These are phyloP conservation scores for Troides oblongomaculatus DNA, from an alignment of 2,888 invertebrate genomes.

Conservation along the genomic window DNA sequence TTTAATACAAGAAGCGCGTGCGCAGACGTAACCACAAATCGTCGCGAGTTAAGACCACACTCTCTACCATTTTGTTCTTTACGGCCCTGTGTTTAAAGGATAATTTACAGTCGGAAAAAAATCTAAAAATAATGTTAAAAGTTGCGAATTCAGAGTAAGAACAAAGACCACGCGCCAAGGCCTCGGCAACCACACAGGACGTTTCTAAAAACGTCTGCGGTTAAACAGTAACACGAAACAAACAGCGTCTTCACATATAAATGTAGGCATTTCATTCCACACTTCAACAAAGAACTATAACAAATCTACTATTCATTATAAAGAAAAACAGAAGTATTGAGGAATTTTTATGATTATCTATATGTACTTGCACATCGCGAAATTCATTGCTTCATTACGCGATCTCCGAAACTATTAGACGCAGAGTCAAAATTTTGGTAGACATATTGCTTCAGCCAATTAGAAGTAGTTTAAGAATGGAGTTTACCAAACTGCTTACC, in stretches of 20 bases:
- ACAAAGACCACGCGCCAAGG: constrained; percentile 49
- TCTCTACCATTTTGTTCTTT: constrained; percentile 27
- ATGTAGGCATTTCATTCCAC: constrained; percentile 21
- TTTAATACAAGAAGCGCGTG: constrained; percentile 56
- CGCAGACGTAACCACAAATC: constrained; percentile 57
- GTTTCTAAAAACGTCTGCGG: constrained; percentile 48
- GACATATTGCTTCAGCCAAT: too few species aligned
- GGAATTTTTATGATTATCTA: too few species aligned
- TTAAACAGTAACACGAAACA: constrained; percentile 52
- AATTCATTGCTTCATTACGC: too few species aligned
- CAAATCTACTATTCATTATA: too few species aligned
- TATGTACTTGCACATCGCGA: too few species aligned
- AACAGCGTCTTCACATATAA: constrained; percentile 27
- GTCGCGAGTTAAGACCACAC: constrained; percentile 32
- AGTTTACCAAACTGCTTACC: too few species aligned
- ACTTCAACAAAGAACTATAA: constrained; percentile 15
- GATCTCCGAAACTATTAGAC: too few species aligned
- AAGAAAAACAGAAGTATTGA: too few species aligned
- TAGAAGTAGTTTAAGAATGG: too few species aligned
- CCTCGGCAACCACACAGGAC: constrained; percentile 59
- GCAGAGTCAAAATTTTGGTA: too few species aligned
- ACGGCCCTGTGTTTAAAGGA: constrained; percentile 8
- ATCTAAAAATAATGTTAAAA: constrained; percentile 34
- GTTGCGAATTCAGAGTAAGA: constrained; percentile 45
- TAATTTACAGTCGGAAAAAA: constrained; percentile 37